Base-by-base conservation (phyloP, 2,113 vertebrate genomes). In the Morone saxatilis region DNA sequence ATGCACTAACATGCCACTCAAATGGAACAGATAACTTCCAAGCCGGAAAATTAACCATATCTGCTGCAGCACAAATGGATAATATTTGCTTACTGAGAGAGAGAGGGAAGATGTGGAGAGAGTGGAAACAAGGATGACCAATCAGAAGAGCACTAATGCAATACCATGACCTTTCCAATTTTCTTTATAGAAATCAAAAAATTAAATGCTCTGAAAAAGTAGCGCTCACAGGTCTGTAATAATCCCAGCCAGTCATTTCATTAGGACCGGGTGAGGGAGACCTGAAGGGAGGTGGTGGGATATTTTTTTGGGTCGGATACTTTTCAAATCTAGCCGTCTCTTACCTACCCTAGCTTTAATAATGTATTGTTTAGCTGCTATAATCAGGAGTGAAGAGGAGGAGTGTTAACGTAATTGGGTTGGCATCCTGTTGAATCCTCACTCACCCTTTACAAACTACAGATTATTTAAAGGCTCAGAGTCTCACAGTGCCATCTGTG, bases 1-100 rank as follows among this genome's bases (percentile, higher is more conserved):
- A 66, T 19, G 51, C 60, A 7, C 9, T 9, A 20, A 41, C 22
- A 40, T 2, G 56, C 56, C 77, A 22, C 54, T 51, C 19, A 48
- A 14, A 51, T 50, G 78, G 25, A 59, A 40, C 50, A 59, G 61
- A 40, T 40, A 48, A 59, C 19, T 48, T 41, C 36, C 45, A n/a
- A 25, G 31, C n/a, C 4, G 38, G 43, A 51, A 47, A 75, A 47
- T 71, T 5, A 43, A 53, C 59, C 60, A 59, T 48, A 78, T 57
- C 75, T 74, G 63, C 54, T 12, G 62, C 54, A 16, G 25, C 53
- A 71, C 69, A 22, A 80, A 38, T 40, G 19, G 61, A 50, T 54
- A 31, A n/a, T 19, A 17, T 73, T 62, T 45, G 5, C 14, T 56
- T 74, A 12, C 7, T 17, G 11, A 79, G 19, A 60, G 41, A 67